Evolutionary conservation across 37 sponge, comb jelly and placozoan species (phyloP), one percentile per base, ranked within the genome.

Genomic region (Ephydatia muelleri): DNA sequence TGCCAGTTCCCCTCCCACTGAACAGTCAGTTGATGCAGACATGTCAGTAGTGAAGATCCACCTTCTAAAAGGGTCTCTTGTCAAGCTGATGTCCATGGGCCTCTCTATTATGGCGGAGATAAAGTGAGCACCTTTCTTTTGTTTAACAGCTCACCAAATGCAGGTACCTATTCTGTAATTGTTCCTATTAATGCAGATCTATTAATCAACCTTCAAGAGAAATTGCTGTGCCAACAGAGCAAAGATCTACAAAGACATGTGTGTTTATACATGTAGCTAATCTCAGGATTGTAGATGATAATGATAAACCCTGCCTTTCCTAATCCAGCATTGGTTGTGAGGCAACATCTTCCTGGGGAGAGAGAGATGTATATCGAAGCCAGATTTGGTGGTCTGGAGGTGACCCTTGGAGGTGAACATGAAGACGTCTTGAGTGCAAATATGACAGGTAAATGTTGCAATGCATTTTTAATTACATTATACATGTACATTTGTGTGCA

Each of bases 31-130:
- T 67, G 72, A 38, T 78, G 82, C 84, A 0, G 23, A 65, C 16
- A 5, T 92, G 74, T 69, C 89, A 9, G 39, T 66, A 30, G 40
- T 92, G 21, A 65, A 27, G 28, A 30, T 92, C 38, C 57, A 77
- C 19, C 49, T 92, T 23, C 26, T 49, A 19, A 8, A 49, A 23
- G 86, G 85, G 27, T 81, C 89, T 5, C 69, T 88, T 27, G 49
- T 70, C 38, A 78, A 85, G 23, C 82, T 92, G 29, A 6, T 88
- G 34, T 49, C 70, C 25, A 48, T 92, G 8, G 49, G 48, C 5
- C 68, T 70, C 27, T 31, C 49, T 22, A 49, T 87, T n/a, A 33
- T 29, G 5, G 39, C 47, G 9, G 87, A 28, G 32, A 25, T 87
- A 4, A 87, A 77, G 87, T 80, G 86, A 79, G 57, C 16, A 14